Evolutionary conservation across 1,140 invertebrate species (phyloP).

Genomic region (Euwallacea similis): DNA sequence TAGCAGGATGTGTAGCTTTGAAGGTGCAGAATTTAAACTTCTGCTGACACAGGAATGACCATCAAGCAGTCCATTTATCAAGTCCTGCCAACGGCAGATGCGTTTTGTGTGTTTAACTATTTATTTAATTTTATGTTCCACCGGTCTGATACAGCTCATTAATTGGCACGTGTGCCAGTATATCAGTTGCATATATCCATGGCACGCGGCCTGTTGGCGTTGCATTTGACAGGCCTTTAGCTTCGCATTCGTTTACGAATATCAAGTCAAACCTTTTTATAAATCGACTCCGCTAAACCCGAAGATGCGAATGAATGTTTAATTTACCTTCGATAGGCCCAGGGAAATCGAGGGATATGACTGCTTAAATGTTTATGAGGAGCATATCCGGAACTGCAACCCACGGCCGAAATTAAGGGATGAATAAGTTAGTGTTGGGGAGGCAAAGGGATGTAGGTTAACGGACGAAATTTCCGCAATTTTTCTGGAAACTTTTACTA

Average conservation of each 20-base stretch:
- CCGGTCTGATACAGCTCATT: constrained; percentile 1
- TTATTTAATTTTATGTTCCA: constrained; percentile 6
- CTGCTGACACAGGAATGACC: no score
- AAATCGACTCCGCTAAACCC: neutral
- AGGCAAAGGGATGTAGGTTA: neutral
- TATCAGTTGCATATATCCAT: constrained; percentile 1
- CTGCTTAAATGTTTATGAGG: neutral
- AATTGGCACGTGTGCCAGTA: constrained; percentile 1
- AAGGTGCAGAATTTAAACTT: no score
- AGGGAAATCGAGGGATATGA: neutral
- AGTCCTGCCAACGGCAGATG: neutral
- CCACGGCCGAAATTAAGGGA: neutral
- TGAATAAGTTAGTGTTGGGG: neutral
- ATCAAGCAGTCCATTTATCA: constrained; percentile 1
- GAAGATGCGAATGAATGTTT: constrained; percentile 3
- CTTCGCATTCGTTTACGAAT: neutral
- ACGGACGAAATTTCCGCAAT: neutral
- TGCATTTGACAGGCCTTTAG: neutral
- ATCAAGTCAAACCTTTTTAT: neutral
- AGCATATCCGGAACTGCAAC: neutral
- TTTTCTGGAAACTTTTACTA: neutral
- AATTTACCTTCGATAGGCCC: neutral
- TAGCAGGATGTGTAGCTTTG: no score
- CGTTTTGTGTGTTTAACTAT: constrained; percentile 5
- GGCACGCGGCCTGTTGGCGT: neutral